Base-by-base conservation (phyloP, 2,888 invertebrate genomes). In the Orthosia incerta region DNA sequence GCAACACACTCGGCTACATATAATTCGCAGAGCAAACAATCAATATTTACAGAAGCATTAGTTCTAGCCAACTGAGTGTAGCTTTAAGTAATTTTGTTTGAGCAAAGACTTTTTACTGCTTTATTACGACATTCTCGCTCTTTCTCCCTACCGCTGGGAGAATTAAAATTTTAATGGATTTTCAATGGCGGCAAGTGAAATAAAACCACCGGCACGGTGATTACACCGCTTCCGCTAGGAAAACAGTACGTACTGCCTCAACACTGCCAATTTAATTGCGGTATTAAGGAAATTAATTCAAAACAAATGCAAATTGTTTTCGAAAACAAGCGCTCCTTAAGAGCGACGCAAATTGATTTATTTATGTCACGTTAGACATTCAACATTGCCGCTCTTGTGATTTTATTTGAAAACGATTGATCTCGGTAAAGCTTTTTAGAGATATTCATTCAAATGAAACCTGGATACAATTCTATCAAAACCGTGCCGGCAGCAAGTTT, bases 111-210 rank as follows among this genome's bases (percentile, higher is more conserved):
- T 89, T 83, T 89, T 87, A 88, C 85, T 79, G 83, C 85, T 84
- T 84, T 87, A 87, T 90, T 88, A 89, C 90, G 86, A 87, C 87
- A 82, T 86, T 85, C 82, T 86, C 87, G 80, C 81, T 85, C 85
- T 85, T 85, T 84, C 86, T 74, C 76, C 83, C 66, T 68, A 74
- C 80, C 83, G 78, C 83, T 74, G 74, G 73, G 80, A 76, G 85
- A 89, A 89, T 90, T 88, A 89, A 90, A 91, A 88, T 87, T 91
- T 90, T 91, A 91, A 91, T 91, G 88, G 90, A 76, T 89, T 90
- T 89, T 89, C 89, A 89, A 92, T 91, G 88, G 87, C 85, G 83
- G 87, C 84, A 86, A 89, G 87, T 89, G 90, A 89, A 90, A 91
- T 90, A 90, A 91, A 91, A 89, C 89, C 86, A 83, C 83, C 74